Evolutionary conservation across 2,797 vertebrate species (phyloP).

Genomic region (Pyrocephalus nanus): DNA sequence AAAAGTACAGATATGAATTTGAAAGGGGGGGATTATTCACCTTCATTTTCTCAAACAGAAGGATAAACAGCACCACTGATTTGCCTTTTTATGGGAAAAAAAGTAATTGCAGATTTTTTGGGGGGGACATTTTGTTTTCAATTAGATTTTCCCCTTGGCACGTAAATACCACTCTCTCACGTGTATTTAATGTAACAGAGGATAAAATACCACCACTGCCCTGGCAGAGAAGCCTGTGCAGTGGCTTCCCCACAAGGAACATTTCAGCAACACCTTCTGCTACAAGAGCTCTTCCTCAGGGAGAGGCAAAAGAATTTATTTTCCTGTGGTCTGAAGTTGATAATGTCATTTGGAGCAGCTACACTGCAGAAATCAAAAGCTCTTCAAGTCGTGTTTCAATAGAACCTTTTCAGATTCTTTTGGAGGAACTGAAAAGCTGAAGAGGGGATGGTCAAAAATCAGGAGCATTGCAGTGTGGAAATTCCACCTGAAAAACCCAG

Average conservation of each 20-base stretch:
- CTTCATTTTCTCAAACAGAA: not conserved
- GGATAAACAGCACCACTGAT: not conserved
- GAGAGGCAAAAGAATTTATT: not conserved
- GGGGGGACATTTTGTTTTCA: not conserved
- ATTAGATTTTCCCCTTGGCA: not conserved
- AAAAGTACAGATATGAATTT: not conserved
- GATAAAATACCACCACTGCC: not conserved
- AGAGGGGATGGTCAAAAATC: not conserved
- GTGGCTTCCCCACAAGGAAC: not conserved
- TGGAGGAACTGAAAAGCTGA: not conserved
- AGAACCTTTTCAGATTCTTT: not conserved
- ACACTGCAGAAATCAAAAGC: not conserved
- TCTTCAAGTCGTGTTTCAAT: not conserved
- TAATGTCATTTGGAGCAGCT: not conserved
- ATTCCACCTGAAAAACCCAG: not conserved
- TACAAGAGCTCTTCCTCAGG: not conserved
- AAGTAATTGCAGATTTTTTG: not conserved
- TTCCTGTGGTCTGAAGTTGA: not conserved
- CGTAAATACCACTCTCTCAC: not conserved
- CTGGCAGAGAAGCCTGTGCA: not conserved
- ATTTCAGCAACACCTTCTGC: not conserved
- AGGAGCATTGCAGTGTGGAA: not conserved
- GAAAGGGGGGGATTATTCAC: not conserved
- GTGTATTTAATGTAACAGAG: not conserved
- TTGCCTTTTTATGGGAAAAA: not conserved